These are phyloP conservation scores for Chymomyza costata DNA, from an alignment of 1,140 invertebrate genomes.

Conservation along the genomic window DNA sequence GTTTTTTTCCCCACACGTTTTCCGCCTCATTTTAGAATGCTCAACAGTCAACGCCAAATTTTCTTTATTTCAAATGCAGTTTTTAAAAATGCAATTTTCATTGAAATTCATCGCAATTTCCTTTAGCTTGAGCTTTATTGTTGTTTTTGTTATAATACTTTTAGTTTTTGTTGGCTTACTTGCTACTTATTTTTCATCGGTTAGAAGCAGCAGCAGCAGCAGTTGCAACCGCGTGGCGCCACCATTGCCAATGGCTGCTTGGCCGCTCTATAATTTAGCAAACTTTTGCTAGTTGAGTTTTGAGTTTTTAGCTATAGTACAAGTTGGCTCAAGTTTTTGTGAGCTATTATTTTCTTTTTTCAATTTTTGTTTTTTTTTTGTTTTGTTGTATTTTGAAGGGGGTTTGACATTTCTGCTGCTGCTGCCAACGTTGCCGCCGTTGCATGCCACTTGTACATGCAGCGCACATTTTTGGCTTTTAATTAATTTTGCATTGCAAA, in stretches of 20 bases:
- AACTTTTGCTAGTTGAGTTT: slow-evolving; percentile 25
- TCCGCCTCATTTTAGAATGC: no score
- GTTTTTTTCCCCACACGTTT: slow-evolving; percentile 23
- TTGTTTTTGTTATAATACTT: neutral
- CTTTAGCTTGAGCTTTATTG: slow-evolving; percentile 1
- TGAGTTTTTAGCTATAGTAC: no score
- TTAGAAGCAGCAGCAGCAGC: slow-evolving; percentile 18
- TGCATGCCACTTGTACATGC: no score
- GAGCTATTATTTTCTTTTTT: slow-evolving; percentile 6
- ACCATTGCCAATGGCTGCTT: no score
- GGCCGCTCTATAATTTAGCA: no score
- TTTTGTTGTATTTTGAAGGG: slow-evolving; percentile 20
- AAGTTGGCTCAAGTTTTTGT: no score
- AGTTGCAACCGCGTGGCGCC: slow-evolving; percentile 6
- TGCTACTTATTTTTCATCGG: slow-evolving; percentile 26
- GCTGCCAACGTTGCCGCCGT: no score
- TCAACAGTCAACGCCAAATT: slow-evolving; percentile 34
- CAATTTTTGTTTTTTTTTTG: slow-evolving; percentile 13
- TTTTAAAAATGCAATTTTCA: slow-evolving; percentile 68
- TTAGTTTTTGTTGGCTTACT: neutral
- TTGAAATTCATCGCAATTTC: slow-evolving; percentile 60
- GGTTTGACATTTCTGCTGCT: slow-evolving; percentile 10
- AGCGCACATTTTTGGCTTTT: slow-evolving; percentile 34
- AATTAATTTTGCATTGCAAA: slow-evolving; percentile 66
- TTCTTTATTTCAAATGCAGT: slow-evolving; percentile 57